phyloP scores from a whole-genome alignment of 2,888 invertebrate genomes.

The Diloba caeruleocephala region DNA sequence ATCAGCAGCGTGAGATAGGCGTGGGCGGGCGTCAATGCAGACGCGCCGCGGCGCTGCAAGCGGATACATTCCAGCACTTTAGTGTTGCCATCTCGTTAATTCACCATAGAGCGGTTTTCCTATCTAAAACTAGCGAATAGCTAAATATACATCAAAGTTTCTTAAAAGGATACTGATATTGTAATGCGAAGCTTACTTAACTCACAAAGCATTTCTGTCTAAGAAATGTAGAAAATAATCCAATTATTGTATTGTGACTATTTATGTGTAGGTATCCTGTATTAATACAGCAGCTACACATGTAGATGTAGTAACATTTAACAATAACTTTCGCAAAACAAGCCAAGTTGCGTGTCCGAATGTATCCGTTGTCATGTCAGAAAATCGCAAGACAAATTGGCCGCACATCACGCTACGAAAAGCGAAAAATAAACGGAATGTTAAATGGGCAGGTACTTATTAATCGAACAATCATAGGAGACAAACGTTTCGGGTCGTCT shows the following conservation, averaged over 20 bases:
- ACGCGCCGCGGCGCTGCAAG: slow-evolving; percentile 2
- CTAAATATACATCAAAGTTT: slow-evolving; percentile 1
- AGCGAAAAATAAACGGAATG: slow-evolving; percentile 66
- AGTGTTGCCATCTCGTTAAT: slow-evolving; percentile 24
- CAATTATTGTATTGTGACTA: slow-evolving; percentile 9
- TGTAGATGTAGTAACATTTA: background rate
- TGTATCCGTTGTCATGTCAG: slow-evolving; percentile 57
- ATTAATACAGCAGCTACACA: slow-evolving; percentile 3
- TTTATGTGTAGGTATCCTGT: too few relatives aligned
- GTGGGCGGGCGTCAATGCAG: slow-evolving; percentile 47
- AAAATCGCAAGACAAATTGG: slow-evolving; percentile 71
- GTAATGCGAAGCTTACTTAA: background rate
- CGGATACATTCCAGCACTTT: slow-evolving; percentile 33
- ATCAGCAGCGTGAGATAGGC: slow-evolving; percentile 28
- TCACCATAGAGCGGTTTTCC: slow-evolving; percentile 1
- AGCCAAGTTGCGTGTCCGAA: slow-evolving; percentile 57
- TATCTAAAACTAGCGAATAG: slow-evolving; percentile 3
- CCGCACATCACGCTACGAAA: slow-evolving; percentile 68
- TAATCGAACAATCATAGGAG: slow-evolving; percentile 76
- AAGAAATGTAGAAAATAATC: slow-evolving; percentile 7
- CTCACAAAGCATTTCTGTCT: slow-evolving; percentile 6
- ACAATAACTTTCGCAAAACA: slow-evolving; percentile 30
- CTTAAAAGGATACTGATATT: background rate
- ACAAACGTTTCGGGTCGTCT: slow-evolving; percentile 74
- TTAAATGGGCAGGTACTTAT: slow-evolving; percentile 61